A percentile compares a stretch with the other conserved stretches of the same genome.
These are phyloP conservation scores for Thaumatotibia leucotreta DNA, from an alignment of 1,140 invertebrate species.

Conservation along the genomic window DNA sequence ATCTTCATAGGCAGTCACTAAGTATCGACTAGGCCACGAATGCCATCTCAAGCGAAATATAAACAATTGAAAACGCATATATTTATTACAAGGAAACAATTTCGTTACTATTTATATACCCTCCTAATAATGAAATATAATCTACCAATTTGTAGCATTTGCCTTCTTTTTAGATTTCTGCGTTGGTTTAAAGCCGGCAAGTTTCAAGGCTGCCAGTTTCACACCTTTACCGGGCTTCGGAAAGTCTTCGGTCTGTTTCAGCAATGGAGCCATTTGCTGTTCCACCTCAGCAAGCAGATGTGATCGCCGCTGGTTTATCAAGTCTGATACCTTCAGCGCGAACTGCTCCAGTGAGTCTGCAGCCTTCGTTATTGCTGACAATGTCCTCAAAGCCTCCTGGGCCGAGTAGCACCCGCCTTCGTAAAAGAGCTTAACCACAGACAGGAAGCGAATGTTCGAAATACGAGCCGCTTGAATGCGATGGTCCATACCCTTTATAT, in stretches of 20 bases:
- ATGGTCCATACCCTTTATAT: slow-evolving; percentile 35
- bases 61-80: no score
- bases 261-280: slow-evolving; percentile 35
- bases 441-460: slow-evolving; percentile 44
- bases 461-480: slow-evolving; percentile 44
- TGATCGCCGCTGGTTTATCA: slow-evolving; percentile 33
- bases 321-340: slow-evolving; percentile 27
- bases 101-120: no score
- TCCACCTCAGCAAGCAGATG: slow-evolving; percentile 45
- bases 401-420: slow-evolving; percentile 52
- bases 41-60: no score
- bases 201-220: background rate
- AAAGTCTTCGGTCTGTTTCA: slow-evolving; percentile 33
- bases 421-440: slow-evolving; percentile 43
- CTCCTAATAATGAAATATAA: no score
- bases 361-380: slow-evolving; percentile 31
- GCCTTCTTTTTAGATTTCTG: slow-evolving; percentile 25
- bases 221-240: slow-evolving; percentile 23
- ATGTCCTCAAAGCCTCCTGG: slow-evolving; percentile 38
- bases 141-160: no score
- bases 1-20: no score
- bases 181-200: no score
- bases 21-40: no score
- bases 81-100: no score
- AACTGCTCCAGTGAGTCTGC: slow-evolving; percentile 47